Evolutionary conservation across 2,888 invertebrate species (phyloP), one percentile per base, ranked within the genome.

Genomic region (Cephus runcator): DNA sequence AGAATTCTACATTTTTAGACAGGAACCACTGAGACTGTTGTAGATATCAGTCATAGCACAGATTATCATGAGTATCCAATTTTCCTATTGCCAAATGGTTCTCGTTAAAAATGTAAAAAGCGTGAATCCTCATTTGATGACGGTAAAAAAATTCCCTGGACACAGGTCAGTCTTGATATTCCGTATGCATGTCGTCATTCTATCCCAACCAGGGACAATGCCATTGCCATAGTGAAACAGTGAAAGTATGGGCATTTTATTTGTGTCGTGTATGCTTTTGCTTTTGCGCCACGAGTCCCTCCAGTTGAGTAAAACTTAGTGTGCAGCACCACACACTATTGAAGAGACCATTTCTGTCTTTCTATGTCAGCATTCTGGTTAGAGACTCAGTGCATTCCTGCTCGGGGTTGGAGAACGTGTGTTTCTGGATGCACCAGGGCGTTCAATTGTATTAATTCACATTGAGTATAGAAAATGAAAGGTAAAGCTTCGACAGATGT

Each of bases 171-270:
- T 74, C 78, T 80, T 74, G 84, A 81, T 85, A 86, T 86, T 89
- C 81, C 78, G 85, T 84, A 87, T 87, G 87, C 89, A 82, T 83
- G 85, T 83, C 86, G 86, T 86, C 86, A 88, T 87, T 81, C 81
- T 81, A 81, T 80, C 77, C 81, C 83, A 81, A 82, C 84, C 89
- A 88, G 88, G 89, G 89, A 89, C 90, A 91, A 91, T 91, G 89
- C 90, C 90, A 90, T 91, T 91, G 90, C 90, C 90, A 90, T 88
- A 88, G 87, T 79, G 88, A 90, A 89, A 87, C 88, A 90, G 91
- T 90, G 90, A 91, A 90, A 91, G 90, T 90, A 87, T 87, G 88
- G 87, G 87, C 88, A 90, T 89, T 90, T 90, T 85, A 86, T 87
- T 84, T 84, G 80, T 82, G 73, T 77, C 73, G 74, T 69, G 73